phyloP scores from a whole-genome alignment of 2,113 vertebrate species.

The Sinocyclocheilus rhinocerous region DNA sequence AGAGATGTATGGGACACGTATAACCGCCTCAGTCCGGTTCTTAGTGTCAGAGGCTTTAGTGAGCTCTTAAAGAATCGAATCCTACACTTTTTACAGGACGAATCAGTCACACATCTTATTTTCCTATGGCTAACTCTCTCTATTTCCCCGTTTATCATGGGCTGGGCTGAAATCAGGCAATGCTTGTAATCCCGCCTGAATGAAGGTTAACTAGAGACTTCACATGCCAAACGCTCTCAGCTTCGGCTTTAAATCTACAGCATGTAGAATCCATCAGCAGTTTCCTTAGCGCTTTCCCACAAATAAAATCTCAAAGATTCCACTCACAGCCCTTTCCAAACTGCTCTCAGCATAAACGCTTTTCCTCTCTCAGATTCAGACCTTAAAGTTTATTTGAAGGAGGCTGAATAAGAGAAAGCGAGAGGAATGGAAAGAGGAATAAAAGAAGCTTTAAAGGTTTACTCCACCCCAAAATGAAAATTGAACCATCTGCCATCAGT shows the following conservation, averaged over 20 bases:
- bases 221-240: conserved; percentile 39
- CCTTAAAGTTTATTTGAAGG: conserved; percentile 66
- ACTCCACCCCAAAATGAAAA: too few relatives aligned
- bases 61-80: not conserved
- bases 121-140: not conserved
- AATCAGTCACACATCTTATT: conserved; percentile 15
- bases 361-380: conserved; percentile 60
- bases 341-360: conserved; percentile 35
- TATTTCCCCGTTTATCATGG: conserved; percentile 24
- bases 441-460: conserved; percentile 56
- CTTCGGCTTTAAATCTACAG: conserved; percentile 34
- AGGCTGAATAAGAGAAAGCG: conserved; percentile 46
- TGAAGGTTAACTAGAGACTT: conserved; percentile 32
- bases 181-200: conserved; percentile 28
- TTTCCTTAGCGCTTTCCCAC: conserved; percentile 40
- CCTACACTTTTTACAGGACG: not conserved
- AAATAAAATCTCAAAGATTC: conserved; percentile 46
- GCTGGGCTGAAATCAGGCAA: conserved; percentile 28
- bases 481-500: too few relatives aligned
- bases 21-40: not conserved
- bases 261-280: conserved; percentile 55
- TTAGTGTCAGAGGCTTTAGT: not conserved
- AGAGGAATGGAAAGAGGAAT: conserved; percentile 63
- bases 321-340: conserved; percentile 36
- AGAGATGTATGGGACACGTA: not conserved